These are phyloP conservation scores for Lycopodina hypogea DNA, from an alignment of 37 sponge, comb jelly and placozoan genomes.

Conservation along the genomic window DNA sequence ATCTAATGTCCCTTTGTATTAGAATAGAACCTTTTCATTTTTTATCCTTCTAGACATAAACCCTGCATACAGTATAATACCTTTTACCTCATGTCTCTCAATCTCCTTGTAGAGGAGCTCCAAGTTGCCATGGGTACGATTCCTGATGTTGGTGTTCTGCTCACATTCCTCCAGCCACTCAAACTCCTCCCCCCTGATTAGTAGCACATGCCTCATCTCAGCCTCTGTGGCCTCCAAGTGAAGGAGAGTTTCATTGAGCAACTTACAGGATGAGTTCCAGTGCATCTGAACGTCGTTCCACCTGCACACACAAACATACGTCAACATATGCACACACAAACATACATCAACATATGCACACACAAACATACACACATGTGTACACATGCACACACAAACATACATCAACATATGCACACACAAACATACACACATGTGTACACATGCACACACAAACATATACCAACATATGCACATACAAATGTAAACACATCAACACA, in stretches of 20 bases:
- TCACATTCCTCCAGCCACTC: conserved; percentile 51
- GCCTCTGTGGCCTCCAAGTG: conserved; percentile 40
- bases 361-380: no score
- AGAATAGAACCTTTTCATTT: no score
- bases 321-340: background rate
- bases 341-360: background rate
- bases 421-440: no score
- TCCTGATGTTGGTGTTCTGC: background rate
- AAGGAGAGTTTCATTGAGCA: conserved; percentile 51
- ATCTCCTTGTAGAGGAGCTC: conserved; percentile 43
- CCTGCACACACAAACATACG: conserved; percentile 9
- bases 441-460: no score
- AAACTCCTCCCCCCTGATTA: conserved; percentile 42
- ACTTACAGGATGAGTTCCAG: conserved; percentile 62
- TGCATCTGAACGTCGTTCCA: conserved; percentile 57
- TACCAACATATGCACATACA: no score
- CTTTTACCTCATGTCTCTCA: conserved; percentile 36
- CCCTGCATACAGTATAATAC: no score
- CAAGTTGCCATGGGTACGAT: conserved; percentile 22
- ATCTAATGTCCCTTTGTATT: no score
- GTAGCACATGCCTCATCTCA: conserved; percentile 39
- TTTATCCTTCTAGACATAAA: no score
- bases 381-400: no score
- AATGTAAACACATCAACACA: no score
- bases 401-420: no score